These are phyloP conservation scores for Capromys pilorides DNA, from an alignment of 2,797 vertebrate species.

Conservation along the genomic window DNA sequence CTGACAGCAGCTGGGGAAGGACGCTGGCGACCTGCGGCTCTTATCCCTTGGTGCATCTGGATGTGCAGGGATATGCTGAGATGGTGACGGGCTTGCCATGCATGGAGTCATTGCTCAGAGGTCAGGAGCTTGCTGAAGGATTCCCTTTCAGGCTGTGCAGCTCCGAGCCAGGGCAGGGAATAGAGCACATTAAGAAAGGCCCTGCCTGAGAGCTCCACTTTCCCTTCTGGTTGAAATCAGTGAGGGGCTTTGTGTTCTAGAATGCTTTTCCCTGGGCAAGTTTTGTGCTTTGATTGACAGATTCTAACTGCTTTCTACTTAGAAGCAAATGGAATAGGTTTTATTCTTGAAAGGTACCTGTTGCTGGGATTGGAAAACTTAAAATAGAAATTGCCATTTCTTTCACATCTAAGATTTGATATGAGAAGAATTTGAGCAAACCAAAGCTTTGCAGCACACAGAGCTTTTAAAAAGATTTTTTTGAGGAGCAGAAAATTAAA, in stretches of 20 bases:
- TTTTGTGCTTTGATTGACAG: slow-evolving; percentile 70
- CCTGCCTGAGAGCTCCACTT: slow-evolving; percentile 17
- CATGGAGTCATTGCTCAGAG: neutral
- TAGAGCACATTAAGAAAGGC: neutral
- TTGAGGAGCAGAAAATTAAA: slow-evolving; percentile 38
- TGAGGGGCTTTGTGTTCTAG: slow-evolving; percentile 51
- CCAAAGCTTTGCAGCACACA: neutral
- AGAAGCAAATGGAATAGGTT: slow-evolving; percentile 70
- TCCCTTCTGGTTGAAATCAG: slow-evolving; percentile 64
- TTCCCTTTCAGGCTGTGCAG: neutral
- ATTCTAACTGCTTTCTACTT: slow-evolving; percentile 67
- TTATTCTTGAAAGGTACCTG: slow-evolving; percentile 69
- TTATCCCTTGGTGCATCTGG: neutral
- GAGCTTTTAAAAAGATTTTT: neutral
- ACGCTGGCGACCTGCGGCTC: neutral
- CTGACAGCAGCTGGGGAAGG: neutral
- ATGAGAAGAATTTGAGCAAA: slow-evolving; percentile 36
- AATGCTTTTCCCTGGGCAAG: slow-evolving; percentile 64
- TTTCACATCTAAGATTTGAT: slow-evolving; percentile 49
- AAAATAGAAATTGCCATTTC: slow-evolving; percentile 73
- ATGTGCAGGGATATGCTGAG: neutral
- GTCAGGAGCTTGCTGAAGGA: neutral
- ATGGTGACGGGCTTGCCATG: accelerated
- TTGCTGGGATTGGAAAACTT: slow-evolving; percentile 67
- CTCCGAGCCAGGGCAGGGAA: neutral